phyloP scores from a whole-genome alignment of 2,888 invertebrate species.

The Acrobasis repandana region DNA sequence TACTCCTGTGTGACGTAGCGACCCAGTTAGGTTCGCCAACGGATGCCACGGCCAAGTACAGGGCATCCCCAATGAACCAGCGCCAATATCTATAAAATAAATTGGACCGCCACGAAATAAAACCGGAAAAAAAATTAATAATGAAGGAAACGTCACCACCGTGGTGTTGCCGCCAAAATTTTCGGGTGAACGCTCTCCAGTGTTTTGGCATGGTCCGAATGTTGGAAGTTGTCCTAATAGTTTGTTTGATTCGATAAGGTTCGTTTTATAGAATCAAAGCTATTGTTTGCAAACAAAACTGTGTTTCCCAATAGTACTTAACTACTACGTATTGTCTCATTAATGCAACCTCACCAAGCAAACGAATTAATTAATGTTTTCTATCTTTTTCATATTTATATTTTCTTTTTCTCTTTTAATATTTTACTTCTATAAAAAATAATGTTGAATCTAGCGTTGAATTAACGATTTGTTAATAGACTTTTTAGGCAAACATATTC shows the following conservation, averaged over 20 bases:
- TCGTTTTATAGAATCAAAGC: constrained; percentile 47
- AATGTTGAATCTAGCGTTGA: too few relatives aligned
- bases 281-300: constrained; percentile 31
- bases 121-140: constrained; percentile 70
- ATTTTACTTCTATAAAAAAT: too few relatives aligned
- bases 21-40: constrained; percentile 80
- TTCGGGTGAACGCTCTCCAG: constrained; percentile 78
- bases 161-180: constrained; percentile 74
- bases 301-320: constrained; percentile 1
- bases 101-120: constrained; percentile 70
- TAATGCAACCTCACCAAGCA: not conserved
- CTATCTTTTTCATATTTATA: too few relatives aligned
- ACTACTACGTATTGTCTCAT: not conserved
- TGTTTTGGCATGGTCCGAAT: constrained; percentile 70
- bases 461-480: too few relatives aligned
- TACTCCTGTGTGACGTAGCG: constrained; percentile 74
- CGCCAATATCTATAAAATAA: constrained; percentile 83
- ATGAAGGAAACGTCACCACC: constrained; percentile 72
- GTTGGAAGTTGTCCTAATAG: constrained; percentile 77
- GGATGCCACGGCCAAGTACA: constrained; percentile 81
- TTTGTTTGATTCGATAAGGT: constrained; percentile 71
- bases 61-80: constrained; percentile 80
- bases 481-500: too few relatives aligned
- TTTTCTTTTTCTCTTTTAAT: too few relatives aligned
- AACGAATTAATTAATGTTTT: too few relatives aligned